Conservation (phyloP, 2,888 invertebrate species). For the Ichneumoninae sp. region DNA sequence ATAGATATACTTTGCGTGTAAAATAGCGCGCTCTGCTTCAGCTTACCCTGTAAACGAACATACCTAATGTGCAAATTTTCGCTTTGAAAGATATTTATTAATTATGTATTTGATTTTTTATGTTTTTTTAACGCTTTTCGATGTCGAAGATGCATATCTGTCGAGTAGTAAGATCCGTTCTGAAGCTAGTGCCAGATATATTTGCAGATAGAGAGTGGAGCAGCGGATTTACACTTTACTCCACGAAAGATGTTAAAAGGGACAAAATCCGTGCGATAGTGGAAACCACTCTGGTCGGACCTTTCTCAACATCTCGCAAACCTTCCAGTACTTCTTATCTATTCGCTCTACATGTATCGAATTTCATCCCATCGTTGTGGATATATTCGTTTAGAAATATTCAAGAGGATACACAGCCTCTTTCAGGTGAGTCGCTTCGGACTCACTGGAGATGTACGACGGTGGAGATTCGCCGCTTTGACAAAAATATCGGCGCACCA, state of each 20-base stretch:
- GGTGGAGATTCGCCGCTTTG: slow-evolving; percentile 15
- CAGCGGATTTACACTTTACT: background rate
- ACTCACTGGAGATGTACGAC: background rate
- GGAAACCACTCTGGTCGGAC: background rate
- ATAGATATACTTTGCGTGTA: too few relatives aligned
- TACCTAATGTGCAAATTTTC: too few relatives aligned
- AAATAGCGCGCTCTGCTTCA: too few relatives aligned
- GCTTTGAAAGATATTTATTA: too few relatives aligned
- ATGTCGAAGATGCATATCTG: too few relatives aligned
- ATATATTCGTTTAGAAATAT: background rate
- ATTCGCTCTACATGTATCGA: background rate
- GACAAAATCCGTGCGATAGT: background rate
- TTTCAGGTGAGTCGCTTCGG: slow-evolving; percentile 8
- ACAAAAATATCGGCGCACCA: slow-evolving; percentile 28
- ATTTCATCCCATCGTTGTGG: background rate
- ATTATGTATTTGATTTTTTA: too few relatives aligned
- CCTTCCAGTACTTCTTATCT: background rate
- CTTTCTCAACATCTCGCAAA: background rate
- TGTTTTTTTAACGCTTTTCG: too few relatives aligned
- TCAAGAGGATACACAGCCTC: background rate
- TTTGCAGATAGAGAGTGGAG: too few relatives aligned
- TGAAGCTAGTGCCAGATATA: too few relatives aligned
- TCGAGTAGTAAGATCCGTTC: too few relatives aligned
- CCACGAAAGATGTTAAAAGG: background rate
- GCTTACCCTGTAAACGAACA: too few relatives aligned